phyloP scores from a whole-genome alignment of 2,113 vertebrate genomes.

The Poeciliopsis prolifica region DNA sequence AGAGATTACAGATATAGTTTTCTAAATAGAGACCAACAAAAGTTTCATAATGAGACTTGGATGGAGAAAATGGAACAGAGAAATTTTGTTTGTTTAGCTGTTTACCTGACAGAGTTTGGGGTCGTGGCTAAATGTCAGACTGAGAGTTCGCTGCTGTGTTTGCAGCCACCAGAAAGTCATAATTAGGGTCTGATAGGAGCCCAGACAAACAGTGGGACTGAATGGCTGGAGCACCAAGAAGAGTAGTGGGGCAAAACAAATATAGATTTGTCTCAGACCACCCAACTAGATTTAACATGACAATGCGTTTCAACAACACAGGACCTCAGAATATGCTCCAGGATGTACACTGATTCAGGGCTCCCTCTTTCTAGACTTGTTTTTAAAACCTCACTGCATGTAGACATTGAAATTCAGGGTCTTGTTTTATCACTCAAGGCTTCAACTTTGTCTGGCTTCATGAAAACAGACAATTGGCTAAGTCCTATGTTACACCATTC shows the following conservation, averaged over 20 bases:
- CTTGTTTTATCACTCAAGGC: not conserved
- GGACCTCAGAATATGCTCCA: no score
- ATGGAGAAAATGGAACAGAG: not conserved
- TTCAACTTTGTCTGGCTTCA: not conserved
- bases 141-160: not conserved
- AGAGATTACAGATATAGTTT: not conserved
- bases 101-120: not conserved
- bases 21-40: not conserved
- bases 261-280: not conserved
- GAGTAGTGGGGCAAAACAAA: not conserved
- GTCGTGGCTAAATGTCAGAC: not conserved
- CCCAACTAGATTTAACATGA: not conserved
- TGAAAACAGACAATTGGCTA: not conserved
- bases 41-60: conserved; percentile 2
- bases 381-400: not conserved
- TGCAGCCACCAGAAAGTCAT: not conserved
- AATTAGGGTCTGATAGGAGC: not conserved
- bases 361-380: not conserved
- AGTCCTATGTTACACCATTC: not conserved
- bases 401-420: not conserved
- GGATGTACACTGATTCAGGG: not conserved
- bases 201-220: not conserved
- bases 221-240: not conserved
- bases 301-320: not conserved
- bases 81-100: not conserved